Conservation (phyloP, 2,797 vertebrate genomes). For the Sternotherus odoratus region DNA sequence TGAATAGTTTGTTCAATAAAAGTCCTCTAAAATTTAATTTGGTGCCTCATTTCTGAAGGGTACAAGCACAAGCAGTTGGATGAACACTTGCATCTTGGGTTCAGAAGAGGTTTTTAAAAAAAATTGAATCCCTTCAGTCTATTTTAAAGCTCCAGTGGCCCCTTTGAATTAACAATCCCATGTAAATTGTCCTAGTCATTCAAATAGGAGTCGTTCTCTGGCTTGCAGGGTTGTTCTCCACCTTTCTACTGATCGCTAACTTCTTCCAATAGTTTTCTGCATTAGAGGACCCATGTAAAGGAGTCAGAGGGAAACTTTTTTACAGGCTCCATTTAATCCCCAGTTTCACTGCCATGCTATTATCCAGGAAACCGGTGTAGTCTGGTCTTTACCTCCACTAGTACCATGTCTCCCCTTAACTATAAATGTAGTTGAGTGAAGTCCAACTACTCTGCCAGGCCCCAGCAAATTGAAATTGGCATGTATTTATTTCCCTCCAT, state of each 20-base stretch:
- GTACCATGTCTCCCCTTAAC: not conserved
- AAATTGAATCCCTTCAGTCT: not conserved
- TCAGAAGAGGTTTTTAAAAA: not conserved
- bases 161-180: no score
- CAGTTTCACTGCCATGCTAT: not conserved
- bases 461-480: not conserved
- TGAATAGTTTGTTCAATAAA: not conserved
- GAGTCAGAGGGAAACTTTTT: not conserved
- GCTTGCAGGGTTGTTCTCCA: not conserved
- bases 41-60: not conserved
- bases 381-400: not conserved
- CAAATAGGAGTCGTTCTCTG: not conserved
- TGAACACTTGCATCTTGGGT: not conserved
- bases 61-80: fast-evolving
- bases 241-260: not conserved
- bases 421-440: not conserved
- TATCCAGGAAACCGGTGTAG: not conserved
- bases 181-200: not conserved
- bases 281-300: not conserved
- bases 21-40: not conserved
- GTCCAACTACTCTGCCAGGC: not conserved
- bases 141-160: not conserved
- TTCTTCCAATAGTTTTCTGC: not conserved
- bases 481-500: not conserved
- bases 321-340: not conserved